Evolutionary conservation across 2,888 invertebrate genomes (phyloP).

Genomic region (Aphrophora alni): DNA sequence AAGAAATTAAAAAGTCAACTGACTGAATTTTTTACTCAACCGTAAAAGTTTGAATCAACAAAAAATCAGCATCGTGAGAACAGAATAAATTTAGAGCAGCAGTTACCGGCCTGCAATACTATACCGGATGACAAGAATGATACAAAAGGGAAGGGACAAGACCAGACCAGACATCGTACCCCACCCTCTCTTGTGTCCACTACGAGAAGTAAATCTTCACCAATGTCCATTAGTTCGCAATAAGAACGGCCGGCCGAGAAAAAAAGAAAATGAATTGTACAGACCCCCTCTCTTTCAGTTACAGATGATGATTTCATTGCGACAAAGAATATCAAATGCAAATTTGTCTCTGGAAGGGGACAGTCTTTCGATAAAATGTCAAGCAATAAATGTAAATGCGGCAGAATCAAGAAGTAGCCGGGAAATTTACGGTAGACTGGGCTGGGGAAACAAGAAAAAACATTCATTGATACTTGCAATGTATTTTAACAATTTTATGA

Average conservation of each 20-base stretch:
- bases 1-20: not conserved
- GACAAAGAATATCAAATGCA: not conserved
- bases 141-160: not conserved
- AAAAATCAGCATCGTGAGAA: not conserved
- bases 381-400: not conserved
- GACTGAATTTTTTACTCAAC: not conserved
- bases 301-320: constrained; percentile 4
- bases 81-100: not conserved
- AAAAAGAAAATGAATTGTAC: not conserved
- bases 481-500: no score
- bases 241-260: not conserved
- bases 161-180: not conserved
- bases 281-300: not conserved
- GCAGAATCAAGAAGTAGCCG: not conserved
- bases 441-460: not conserved
- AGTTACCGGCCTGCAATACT: not conserved
- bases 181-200: not conserved
- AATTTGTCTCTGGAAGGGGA: not conserved
- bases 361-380: not conserved
- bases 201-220: not conserved
- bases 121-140: no score
- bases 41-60: not conserved
- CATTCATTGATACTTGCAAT: no score
- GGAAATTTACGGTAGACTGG: not conserved
- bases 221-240: not conserved